Evolutionary conservation across 2,113 vertebrate species (phyloP), one percentile per base, ranked within the genome.

Genomic region (Dissostichus mawsoni): DNA sequence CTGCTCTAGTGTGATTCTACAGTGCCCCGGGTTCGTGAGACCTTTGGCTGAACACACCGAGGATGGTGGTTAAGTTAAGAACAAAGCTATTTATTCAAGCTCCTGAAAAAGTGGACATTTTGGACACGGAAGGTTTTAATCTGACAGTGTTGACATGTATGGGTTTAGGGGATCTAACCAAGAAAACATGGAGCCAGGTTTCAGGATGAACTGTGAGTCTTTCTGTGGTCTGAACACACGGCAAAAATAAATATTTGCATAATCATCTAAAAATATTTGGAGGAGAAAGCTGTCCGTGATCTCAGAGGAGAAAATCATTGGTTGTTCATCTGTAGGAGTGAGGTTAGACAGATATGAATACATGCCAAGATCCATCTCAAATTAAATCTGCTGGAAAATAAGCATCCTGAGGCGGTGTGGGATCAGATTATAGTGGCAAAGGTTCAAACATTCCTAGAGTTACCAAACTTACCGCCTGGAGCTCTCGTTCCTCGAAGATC

Each of bases 401-500:
- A 69, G 23, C 69, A 65, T 67, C 47, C 66, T 1, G 11, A 44
- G 69, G 78, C 48, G 17, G 3, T 74, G 78, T 68, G 72, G 79
- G 66, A 78, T 57, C 10, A 13, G 61, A 83, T 69, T 74, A 70
- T 59, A 6, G 72, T 80, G 86, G 83, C 61, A 59, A 11, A 25
- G 55, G 3, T 41, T 72, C 66, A 77, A 55, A 53, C 53, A 80
- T 81, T 80, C 59, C 56, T 65, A 47, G 74, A 85, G 75, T 78
- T 18, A 16, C 41, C 25, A 45, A 86, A 90, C 91, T 57, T 94
- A 99, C 98, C 87, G 96, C 98, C 94, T 98, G 96, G 56, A 99
- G 97, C 93, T 99, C 98, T 56, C 97, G 95, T 77, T 99, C 97
- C 1, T 97, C 95, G 87, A 99, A 99, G 87, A 99, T 95, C 86